phyloP scores from a whole-genome alignment of 2,888 invertebrate species.

The Drosophila borborema region DNA sequence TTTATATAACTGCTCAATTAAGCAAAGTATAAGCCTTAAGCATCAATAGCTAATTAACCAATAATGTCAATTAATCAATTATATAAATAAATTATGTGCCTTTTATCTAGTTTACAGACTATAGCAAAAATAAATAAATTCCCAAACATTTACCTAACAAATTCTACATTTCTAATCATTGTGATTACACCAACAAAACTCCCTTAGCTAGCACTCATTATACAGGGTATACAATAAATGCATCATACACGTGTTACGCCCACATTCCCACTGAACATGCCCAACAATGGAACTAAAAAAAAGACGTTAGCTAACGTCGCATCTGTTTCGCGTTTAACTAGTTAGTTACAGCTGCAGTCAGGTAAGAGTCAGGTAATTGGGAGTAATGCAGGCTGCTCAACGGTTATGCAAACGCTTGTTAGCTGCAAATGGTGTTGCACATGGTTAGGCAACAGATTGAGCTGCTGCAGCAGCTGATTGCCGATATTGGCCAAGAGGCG shows the following conservation, averaged over 20 bases:
- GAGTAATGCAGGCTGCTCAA: not conserved
- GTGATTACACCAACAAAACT: not conserved
- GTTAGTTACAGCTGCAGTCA: conserved; percentile 10
- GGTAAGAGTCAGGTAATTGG: not conserved
- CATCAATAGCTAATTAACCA: too few relatives aligned
- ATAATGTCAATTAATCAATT: not conserved
- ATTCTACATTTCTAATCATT: not conserved
- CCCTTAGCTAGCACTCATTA: not conserved
- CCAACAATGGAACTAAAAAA: conserved; percentile 5
- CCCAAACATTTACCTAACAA: too few relatives aligned
- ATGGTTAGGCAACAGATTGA: conserved; percentile 35
- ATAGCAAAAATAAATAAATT: too few relatives aligned
- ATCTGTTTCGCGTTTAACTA: conserved; percentile 49
- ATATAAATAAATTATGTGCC: too few relatives aligned
- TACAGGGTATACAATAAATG: not conserved
- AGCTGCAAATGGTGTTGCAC: conserved; percentile 12
- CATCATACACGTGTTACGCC: not conserved
- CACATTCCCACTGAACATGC: not conserved
- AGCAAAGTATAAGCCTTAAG: too few relatives aligned
- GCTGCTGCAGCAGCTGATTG: conserved; percentile 6
- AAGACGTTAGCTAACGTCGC: conserved; percentile 23
- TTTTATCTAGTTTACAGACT: too few relatives aligned
- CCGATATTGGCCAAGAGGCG: conserved; percentile 26
- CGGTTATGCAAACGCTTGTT: conserved; percentile 37
- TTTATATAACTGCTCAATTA: not conserved